Base-by-base conservation (phyloP, 2,888 invertebrate genomes). In the Plemyria rubiginata region DNA sequence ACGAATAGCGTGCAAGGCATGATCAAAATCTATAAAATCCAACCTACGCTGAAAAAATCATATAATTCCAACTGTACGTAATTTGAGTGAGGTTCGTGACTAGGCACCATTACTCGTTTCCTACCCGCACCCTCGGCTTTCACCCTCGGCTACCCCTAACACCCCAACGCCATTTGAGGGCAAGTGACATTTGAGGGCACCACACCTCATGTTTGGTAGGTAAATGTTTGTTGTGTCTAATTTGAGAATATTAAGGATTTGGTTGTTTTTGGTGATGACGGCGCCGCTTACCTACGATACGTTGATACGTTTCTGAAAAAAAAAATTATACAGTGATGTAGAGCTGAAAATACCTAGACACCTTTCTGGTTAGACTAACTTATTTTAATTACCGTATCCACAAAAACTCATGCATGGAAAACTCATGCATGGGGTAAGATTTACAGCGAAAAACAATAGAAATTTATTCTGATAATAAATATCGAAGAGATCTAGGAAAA, bases 1-100 rank as follows among this genome's bases (percentile, higher is more conserved):
- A 77, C 73, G 73, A 71, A 78, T 78, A 41, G 74, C 78, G 78
- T 78, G 78, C 61, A 46, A 11, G 15, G 9, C 45, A 63, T 72
- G 70, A 72, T 71, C 69, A 72, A 66, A 69, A 72, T 70, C 66
- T 70, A 70, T 71, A 61, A 70, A 75, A 68, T 68, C 69, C 69
- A 62, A 68, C 48, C 50, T 48, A 54, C 59, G 55, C 65, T 59
- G 64, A 66, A 68, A 69, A 70, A 68, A 50, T 55, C 64, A 53
- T 64, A 61, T 55, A 65, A 65, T 54, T 57, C 61, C 50, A 60
- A 62, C 59, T 45, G 58, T 56, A 29, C 55, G 70, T 66, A 82
- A 84, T 84, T 85, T 84, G 82, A 81, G 82, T 79, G 81, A 75
- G 62, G 75, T 85, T 86, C 92, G 92, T 92, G 92, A 88, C 90